phyloP scores from a whole-genome alignment of 2,888 invertebrate species.

The Diarsia brunnea region DNA sequence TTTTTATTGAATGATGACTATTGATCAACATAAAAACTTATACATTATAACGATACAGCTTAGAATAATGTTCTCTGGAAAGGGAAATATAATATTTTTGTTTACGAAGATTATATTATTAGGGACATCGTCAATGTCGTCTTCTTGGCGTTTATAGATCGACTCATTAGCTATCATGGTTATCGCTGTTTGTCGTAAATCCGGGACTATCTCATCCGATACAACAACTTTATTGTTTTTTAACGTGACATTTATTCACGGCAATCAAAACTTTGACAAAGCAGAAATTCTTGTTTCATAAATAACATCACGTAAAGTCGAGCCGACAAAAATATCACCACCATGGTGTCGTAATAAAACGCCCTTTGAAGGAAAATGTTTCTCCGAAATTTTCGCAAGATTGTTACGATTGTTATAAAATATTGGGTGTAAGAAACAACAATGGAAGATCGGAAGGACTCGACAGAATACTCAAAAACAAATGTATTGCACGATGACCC shows the following conservation, averaged over 20 bases:
- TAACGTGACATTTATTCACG: constrained; percentile 42
- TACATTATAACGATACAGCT: background rate
- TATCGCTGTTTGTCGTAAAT: constrained; percentile 28
- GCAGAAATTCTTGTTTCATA: constrained; percentile 25
- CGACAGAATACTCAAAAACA: constrained; percentile 7
- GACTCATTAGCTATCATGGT: constrained; percentile 24
- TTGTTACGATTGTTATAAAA: constrained; percentile 22
- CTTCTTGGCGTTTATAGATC: constrained; percentile 25
- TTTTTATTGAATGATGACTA: constrained; percentile 23
- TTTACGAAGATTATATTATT: constrained; percentile 14
- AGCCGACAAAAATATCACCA: constrained; percentile 9
- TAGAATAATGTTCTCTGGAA: background rate
- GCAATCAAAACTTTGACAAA: constrained; percentile 42
- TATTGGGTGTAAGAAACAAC: constrained; percentile 6
- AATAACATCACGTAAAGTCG: constrained; percentile 33
- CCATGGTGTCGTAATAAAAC: constrained; percentile 29
- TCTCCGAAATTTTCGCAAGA: constrained; percentile 2
- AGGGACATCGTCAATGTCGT: constrained; percentile 7
- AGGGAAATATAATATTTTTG: constrained; percentile 26
- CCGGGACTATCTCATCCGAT: constrained; percentile 19
- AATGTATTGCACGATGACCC: constrained; percentile 36
- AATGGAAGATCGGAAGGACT: constrained; percentile 27
- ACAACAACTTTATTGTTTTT: constrained; percentile 42
- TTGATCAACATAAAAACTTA: constrained; percentile 16
- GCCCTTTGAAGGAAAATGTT: constrained; percentile 18